phyloP scores from a whole-genome alignment of 2,113 vertebrate genomes.

The Nibea coibor region DNA sequence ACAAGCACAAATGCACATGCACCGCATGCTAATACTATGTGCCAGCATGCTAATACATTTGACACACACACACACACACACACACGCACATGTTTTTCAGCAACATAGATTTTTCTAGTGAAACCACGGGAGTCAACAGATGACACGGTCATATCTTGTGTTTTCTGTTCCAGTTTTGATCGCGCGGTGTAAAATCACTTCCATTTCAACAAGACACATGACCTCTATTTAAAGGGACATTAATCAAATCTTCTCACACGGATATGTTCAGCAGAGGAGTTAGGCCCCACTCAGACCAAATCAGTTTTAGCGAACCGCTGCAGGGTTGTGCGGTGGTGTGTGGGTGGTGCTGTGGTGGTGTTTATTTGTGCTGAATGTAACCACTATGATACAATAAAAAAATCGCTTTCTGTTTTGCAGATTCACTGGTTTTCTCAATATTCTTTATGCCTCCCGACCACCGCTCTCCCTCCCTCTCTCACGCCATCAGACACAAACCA shows the following conservation, averaged over 20 bases:
- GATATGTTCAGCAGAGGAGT: neutral
- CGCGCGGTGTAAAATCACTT: slow-evolving; percentile 42
- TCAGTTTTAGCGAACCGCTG: no score
- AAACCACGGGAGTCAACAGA: slow-evolving; percentile 22
- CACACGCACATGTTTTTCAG: slow-evolving; percentile 26
- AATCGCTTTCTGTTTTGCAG: no score
- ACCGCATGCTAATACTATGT: slow-evolving; percentile 21
- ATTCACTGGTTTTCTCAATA: no score
- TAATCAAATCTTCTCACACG: slow-evolving; percentile 35
- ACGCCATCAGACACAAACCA: no score
- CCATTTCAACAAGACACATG: slow-evolving; percentile 37
- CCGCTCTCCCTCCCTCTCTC: no score
- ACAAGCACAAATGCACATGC: slow-evolving; percentile 1
- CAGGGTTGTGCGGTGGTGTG: no score
- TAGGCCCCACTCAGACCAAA: no score
- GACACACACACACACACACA: slow-evolving; percentile 5
- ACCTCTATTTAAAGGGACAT: slow-evolving; percentile 43
- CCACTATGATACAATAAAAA: no score
- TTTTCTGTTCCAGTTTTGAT: slow-evolving; percentile 52
- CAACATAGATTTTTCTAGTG: slow-evolving; percentile 9
- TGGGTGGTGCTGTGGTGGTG: no score
- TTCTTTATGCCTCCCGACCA: no score
- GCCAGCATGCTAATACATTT: slow-evolving; percentile 29
- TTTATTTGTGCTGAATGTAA: no score
- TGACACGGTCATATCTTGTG: slow-evolving; percentile 29